These are phyloP conservation scores for Heliocidaris erythrogramma DNA, from an alignment of 35 echinoderm and acorn worm species.

Conservation along the genomic window DNA sequence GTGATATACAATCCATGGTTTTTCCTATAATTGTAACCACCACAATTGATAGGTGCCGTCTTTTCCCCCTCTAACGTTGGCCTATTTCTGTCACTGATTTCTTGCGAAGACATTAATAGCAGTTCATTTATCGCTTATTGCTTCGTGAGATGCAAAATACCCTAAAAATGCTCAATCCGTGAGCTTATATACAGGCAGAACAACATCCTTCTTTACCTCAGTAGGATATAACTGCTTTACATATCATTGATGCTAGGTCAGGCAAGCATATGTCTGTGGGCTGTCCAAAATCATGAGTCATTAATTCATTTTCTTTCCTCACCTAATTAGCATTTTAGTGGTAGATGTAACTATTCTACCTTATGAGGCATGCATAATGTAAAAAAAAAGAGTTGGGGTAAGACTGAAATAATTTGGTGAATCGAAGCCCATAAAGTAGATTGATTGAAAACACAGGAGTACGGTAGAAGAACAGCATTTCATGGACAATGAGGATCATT, in stretches of 20 bases:
- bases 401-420: too few relatives aligned
- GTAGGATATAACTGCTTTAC: neutral
- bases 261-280: too few relatives aligned
- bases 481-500: too few relatives aligned
- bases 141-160: neutral
- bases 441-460: too few relatives aligned
- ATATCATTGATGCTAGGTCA: neutral
- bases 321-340: too few relatives aligned
- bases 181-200: neutral
- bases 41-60: neutral
- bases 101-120: neutral
- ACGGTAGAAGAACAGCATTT: too few relatives aligned
- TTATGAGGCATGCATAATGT: too few relatives aligned
- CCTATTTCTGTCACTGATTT: neutral
- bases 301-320: too few relatives aligned
- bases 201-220: neutral
- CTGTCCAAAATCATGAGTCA: too few relatives aligned
- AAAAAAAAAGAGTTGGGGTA: too few relatives aligned
- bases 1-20: neutral
- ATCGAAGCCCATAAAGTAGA: too few relatives aligned
- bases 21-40: neutral
- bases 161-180: neutral
- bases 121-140: neutral
- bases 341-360: too few relatives aligned
- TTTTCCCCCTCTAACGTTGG: neutral